A percentile compares a stretch with the other conserved stretches of the same genome.
These are phyloP conservation scores for Furcifer pardalis DNA, from an alignment of 2,797 vertebrate species.

Conservation along the genomic window DNA sequence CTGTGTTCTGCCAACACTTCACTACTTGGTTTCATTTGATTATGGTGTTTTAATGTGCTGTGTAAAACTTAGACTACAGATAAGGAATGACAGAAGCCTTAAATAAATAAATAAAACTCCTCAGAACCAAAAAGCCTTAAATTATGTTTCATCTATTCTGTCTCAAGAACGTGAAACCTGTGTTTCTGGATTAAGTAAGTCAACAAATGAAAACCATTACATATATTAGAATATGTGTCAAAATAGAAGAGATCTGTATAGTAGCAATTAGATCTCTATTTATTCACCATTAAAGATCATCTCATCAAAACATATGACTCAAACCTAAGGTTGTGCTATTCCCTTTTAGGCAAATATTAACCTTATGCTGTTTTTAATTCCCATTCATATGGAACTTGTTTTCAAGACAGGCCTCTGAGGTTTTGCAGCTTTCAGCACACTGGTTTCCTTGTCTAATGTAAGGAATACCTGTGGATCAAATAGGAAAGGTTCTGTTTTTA, in stretches of 20 bases:
- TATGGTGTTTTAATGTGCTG: not conserved
- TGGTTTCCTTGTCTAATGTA: slow-evolving; percentile 67
- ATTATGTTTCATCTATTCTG: slow-evolving; percentile 59
- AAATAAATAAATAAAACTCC: not conserved
- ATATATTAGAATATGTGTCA: slow-evolving; percentile 28
- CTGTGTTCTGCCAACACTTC: not conserved
- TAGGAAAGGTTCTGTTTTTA: slow-evolving; percentile 70
- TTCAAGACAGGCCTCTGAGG: slow-evolving; percentile 49
- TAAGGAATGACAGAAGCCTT: not conserved
- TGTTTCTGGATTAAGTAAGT: slow-evolving; percentile 59
- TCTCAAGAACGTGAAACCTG: slow-evolving; percentile 54
- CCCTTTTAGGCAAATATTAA: slow-evolving; percentile 54
- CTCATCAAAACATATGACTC: slow-evolving; percentile 48
- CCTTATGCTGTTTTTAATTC: slow-evolving; percentile 62
- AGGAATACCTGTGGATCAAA: slow-evolving; percentile 60
- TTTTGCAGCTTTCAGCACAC: slow-evolving; percentile 62
- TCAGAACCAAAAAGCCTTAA: slow-evolving; percentile 51
- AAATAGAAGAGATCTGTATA: slow-evolving; percentile 60
- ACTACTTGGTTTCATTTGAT: not conserved
- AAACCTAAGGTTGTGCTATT: slow-evolving; percentile 40
- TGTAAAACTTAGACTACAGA: not conserved
- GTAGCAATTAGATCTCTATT: slow-evolving; percentile 62
- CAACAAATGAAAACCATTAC: slow-evolving; percentile 46
- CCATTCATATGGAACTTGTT: slow-evolving; percentile 46
- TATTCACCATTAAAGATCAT: slow-evolving; percentile 52